These are phyloP conservation scores for Hypsopygia costalis DNA, from an alignment of 2,888 invertebrate species.

Conservation along the genomic window DNA sequence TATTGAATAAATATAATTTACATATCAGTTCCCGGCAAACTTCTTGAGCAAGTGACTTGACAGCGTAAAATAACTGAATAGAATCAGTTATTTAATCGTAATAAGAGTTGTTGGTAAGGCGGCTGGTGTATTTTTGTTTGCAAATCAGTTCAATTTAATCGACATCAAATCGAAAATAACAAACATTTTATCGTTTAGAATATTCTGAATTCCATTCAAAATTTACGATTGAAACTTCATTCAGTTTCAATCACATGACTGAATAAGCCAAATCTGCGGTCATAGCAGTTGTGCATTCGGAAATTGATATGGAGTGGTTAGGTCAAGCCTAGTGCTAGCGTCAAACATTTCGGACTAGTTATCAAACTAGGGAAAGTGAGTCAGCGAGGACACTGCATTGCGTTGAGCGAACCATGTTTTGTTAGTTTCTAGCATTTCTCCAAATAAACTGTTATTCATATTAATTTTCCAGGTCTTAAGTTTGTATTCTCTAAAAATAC, in stretches of 20 bases:
- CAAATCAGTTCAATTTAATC: too few relatives aligned
- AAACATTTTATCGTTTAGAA: too few relatives aligned
- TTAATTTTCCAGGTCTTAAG: too few relatives aligned
- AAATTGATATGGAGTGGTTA: slow-evolving; percentile 27
- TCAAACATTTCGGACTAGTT: neutral
- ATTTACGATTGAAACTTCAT: slow-evolving; percentile 9
- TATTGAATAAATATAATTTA: too few relatives aligned
- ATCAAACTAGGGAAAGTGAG: slow-evolving; percentile 20
- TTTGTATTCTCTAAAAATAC: too few relatives aligned
- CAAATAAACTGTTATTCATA: too few relatives aligned
- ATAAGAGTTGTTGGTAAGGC: too few relatives aligned
- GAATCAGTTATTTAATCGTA: too few relatives aligned
- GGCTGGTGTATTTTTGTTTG: too few relatives aligned
- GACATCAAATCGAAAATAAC: neutral
- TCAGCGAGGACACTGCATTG: slow-evolving; percentile 18
- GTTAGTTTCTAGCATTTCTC: neutral
- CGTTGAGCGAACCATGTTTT: slow-evolving; percentile 11
- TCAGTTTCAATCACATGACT: slow-evolving; percentile 10
- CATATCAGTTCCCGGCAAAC: too few relatives aligned
- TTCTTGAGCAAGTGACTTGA: too few relatives aligned
- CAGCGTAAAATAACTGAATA: too few relatives aligned
- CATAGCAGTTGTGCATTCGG: slow-evolving; percentile 29
- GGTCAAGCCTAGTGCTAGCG: slow-evolving; percentile 34
- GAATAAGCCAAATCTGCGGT: slow-evolving; percentile 15
- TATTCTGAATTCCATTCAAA: neutral